These are phyloP conservation scores for Ochropleura leucogaster DNA, from an alignment of 2,888 invertebrate species.

Conservation along the genomic window DNA sequence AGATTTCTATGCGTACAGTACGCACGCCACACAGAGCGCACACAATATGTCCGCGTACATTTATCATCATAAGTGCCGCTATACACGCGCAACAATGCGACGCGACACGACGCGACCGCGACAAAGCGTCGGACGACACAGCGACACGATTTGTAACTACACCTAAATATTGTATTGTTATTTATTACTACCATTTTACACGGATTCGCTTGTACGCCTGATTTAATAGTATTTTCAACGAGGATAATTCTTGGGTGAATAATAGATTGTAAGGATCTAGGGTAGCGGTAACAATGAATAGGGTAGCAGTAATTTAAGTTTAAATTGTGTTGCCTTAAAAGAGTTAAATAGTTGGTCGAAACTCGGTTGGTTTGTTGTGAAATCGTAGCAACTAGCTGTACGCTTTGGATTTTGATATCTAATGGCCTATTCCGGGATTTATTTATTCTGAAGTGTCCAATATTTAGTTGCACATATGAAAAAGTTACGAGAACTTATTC, in stretches of 20 bases:
- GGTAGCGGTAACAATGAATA: constrained; percentile 59
- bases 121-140: constrained; percentile 64
- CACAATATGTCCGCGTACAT: constrained; percentile 79
- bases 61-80: constrained; percentile 87
- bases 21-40: constrained; percentile 67
- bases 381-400: constrained; percentile 19
- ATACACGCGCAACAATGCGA: constrained; percentile 74
- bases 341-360: constrained; percentile 47
- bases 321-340: constrained; percentile 60
- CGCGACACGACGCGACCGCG: constrained; percentile 62
- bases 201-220: constrained; percentile 69
- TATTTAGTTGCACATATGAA: not conserved
- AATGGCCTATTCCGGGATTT: not conserved
- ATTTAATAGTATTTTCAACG: constrained; percentile 72
- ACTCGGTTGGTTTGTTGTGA: constrained; percentile 12
- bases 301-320: constrained; percentile 65
- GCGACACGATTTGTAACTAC: constrained; percentile 70
- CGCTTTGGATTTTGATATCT: not conserved
- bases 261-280: constrained; percentile 64
- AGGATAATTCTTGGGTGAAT: constrained; percentile 66
- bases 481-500: not conserved
- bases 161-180: constrained; percentile 73
- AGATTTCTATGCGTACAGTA: constrained; percentile 72
- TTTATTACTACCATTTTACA: constrained; percentile 69
- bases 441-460: not conserved